Evolutionary conservation across 2,113 vertebrate species (phyloP).

Genomic region (Diglossa brunneiventris): DNA sequence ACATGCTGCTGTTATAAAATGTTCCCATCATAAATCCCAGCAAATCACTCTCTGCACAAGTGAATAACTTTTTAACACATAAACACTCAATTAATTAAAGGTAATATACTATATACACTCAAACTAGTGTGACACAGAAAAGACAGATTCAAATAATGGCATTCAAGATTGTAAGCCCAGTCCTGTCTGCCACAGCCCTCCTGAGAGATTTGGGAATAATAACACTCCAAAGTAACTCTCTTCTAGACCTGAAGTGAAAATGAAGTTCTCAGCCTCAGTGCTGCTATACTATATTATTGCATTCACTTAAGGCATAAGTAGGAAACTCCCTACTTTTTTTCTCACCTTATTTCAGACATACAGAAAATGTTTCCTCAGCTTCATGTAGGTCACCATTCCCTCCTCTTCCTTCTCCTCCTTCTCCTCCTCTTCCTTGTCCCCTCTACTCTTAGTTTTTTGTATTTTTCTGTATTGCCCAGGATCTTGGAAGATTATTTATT

Average conservation of each 20-base stretch:
- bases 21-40: constrained; percentile 79
- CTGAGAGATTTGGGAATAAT: constrained; percentile 30
- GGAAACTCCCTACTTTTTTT: constrained; percentile 30
- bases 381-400: not conserved
- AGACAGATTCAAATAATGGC: constrained; percentile 64
- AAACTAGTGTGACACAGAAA: constrained; percentile 70
- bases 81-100: constrained; percentile 85
- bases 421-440: not conserved
- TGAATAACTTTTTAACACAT: constrained; percentile 81
- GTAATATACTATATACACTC: constrained; percentile 69
- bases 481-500: not conserved
- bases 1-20: constrained; percentile 78
- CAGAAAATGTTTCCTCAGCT: not conserved
- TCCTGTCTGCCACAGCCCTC: constrained; percentile 43
- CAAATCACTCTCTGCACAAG: constrained; percentile 78
- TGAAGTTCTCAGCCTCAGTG: not conserved
- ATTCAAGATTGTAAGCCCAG: constrained; percentile 43
- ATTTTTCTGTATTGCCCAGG: not conserved
- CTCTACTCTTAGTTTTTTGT: not conserved
- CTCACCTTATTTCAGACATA: constrained; percentile 13
- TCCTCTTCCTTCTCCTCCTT: not conserved
- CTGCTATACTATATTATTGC: not conserved
- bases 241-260: constrained; percentile 50
- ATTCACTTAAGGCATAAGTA: constrained; percentile 29
- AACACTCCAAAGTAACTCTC: constrained; percentile 37